These are phyloP conservation scores for Nomada fabriciana DNA, from an alignment of 2,888 invertebrate species.

Conservation along the genomic window DNA sequence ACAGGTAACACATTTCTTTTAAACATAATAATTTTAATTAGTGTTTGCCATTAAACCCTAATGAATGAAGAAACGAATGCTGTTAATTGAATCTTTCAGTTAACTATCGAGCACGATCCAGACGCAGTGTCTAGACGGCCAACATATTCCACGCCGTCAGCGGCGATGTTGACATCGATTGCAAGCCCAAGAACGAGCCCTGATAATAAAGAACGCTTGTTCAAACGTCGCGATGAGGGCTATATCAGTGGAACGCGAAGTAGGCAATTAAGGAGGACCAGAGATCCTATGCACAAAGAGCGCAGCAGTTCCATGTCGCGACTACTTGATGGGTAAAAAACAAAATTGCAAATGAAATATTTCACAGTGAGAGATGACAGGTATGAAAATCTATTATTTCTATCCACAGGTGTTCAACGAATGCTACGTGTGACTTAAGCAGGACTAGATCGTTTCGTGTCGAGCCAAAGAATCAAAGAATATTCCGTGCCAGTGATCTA, in stretches of 20 bases:
- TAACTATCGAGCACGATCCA: conserved; percentile 96
- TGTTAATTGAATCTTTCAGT: conserved; percentile 81
- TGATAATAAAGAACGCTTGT: conserved; percentile 85
- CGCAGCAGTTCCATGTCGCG: conserved; percentile 94
- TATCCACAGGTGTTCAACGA: conserved; percentile 80
- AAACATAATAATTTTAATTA: background rate
- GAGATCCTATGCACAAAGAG: conserved; percentile 89
- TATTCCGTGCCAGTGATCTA: conserved; percentile 96
- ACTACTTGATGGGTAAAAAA: conserved; percentile 89
- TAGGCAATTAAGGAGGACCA: conserved; percentile 86
- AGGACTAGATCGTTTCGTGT: conserved; percentile 95
- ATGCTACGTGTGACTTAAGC: conserved; percentile 89
- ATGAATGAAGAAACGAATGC: conserved; percentile 25
- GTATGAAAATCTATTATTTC: background rate
- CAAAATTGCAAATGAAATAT: background rate
- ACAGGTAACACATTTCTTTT: conserved; percentile 86
- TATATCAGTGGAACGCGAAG: conserved; percentile 88
- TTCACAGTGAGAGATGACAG: background rate
- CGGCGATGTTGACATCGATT: conserved; percentile 84
- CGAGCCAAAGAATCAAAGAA: conserved; percentile 89
- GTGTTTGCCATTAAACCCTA: background rate
- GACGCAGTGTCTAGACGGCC: conserved; percentile 88
- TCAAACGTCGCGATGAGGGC: conserved; percentile 87
- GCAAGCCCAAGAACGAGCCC: conserved; percentile 81
- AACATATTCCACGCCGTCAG: conserved; percentile 83